Conservation (phyloP, 2,113 vertebrate species). For the Entelurus aequoreus region DNA sequence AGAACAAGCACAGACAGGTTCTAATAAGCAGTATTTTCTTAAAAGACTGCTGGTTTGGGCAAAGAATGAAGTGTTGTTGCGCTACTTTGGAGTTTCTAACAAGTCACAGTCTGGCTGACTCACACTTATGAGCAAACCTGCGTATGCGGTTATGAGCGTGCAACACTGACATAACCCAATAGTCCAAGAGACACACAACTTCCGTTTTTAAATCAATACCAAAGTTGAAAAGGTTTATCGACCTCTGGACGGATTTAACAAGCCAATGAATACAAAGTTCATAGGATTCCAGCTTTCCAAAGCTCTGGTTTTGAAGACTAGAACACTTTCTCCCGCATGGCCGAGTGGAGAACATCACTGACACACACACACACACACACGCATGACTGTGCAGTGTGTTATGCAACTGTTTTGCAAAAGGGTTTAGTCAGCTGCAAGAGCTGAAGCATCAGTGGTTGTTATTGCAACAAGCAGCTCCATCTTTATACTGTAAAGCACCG, state of each 20-base stretch:
- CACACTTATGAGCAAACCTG: not conserved
- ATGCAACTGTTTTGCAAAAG: constrained; percentile 37
- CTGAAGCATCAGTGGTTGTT: constrained; percentile 54
- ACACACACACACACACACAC: constrained; percentile 10
- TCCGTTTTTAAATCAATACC: constrained; percentile 37
- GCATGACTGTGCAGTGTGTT: constrained; percentile 47
- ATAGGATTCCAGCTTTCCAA: not conserved
- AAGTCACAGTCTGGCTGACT: constrained; percentile 1
- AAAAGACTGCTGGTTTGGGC: not conserved
- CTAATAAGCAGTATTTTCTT: too few species aligned
- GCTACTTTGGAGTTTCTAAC: not conserved
- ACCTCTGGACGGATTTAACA: constrained; percentile 24
- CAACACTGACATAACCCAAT: not conserved
- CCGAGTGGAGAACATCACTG: not conserved
- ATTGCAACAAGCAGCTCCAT: constrained; percentile 29
- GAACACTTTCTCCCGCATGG: not conserved
- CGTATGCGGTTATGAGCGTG: not conserved
- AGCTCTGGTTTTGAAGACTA: constrained; percentile 3
- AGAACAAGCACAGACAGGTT: too few species aligned
- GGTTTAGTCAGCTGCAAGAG: constrained; percentile 44
- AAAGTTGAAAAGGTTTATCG: constrained; percentile 51
- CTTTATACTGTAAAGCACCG: not conserved
- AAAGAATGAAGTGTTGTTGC: not conserved
- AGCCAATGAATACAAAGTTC: constrained; percentile 43
- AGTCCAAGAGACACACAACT: constrained; percentile 9